Base-by-base conservation (phyloP, 2,113 vertebrate species). In the Cairina moschata region DNA sequence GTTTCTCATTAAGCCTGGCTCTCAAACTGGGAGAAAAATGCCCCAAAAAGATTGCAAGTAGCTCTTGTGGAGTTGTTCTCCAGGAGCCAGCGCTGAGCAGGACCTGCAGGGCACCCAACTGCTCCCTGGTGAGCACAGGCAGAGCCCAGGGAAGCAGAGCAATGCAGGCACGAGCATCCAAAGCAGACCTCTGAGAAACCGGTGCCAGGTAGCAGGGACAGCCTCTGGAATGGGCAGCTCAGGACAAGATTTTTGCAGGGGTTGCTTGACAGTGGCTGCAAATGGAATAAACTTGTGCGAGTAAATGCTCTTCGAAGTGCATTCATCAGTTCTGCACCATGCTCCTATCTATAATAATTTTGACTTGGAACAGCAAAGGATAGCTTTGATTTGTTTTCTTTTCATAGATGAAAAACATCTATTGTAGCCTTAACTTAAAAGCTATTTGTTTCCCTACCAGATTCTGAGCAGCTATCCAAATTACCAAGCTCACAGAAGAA, bases 381-480 rank as follows among this genome's bases (percentile, higher is more conserved):
- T 25, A 58, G 58, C 62, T 85, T 32, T 18, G 60, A 42, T 76
- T 74, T 50, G 12, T 83, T 80, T 74, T n/a, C 75, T 90, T 80
- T 86, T 55, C 50, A 62, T 21, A 76, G 36, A 36, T 54, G 90
- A 66, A 95, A 95, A 69, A 40, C 59, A 74, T 55, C 50, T 59
- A 91, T 77, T 93, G 92, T 93, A 81, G 55, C 58, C 71, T 26
- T 46, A 67, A 86, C 76, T 84, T 85, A 67, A 80, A 55, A 91
- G 55, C 52, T 92, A 85, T 92, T 91, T 83, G 56, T 76, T 76
- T 58, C 48, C 48, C 44, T 82, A 78, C 34, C 94, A 91, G 67
- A 36, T 40, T 68, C 73, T 42, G 73, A 82, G 80, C 76, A 79
- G 14, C 31, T 91, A 89, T 15, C n/a, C 71, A 66, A 50, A 20